Percentiles rank a stretch among this genome's conserved stretches.
Evolutionary conservation across 2,113 vertebrate species (phyloP).

Genomic region (Lepus timidus): DNA sequence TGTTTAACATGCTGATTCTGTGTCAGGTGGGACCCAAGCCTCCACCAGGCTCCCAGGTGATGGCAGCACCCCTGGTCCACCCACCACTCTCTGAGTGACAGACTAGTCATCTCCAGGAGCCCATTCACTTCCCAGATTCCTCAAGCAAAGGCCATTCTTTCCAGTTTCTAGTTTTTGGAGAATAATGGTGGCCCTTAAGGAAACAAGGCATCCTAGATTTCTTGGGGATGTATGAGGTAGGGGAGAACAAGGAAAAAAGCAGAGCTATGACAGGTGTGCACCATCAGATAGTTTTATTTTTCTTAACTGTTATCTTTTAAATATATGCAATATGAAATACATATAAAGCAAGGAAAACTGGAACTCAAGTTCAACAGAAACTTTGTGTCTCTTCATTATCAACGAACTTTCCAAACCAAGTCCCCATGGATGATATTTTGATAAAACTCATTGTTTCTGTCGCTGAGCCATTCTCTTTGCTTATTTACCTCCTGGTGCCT

Average conservation of each 20-base stretch:
- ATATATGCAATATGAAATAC: neutral
- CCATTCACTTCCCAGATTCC: neutral
- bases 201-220: slow-evolving; percentile 9
- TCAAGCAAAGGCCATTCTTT: neutral
- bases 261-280: neutral
- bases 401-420: neutral
- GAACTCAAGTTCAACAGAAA: neutral
- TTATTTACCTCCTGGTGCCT: slow-evolving; percentile 28
- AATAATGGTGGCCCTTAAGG: neutral
- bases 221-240: neutral
- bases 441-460: slow-evolving; percentile 28
- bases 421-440: neutral
- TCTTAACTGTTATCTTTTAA: slow-evolving; percentile 21
- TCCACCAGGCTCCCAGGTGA: neutral
- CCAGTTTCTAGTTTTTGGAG: neutral
- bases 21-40: neutral
- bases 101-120: neutral
- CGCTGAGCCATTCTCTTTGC: neutral
- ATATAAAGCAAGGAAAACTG: slow-evolving; percentile 44
- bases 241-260: neutral
- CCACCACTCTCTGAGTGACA: neutral
- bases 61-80: neutral
- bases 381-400: neutral
- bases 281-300: slow-evolving; percentile 10
- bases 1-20: neutral